Percentiles rank a stretch among this genome's conserved stretches.
Conservation (phyloP, 2,113 vertebrate species). For the Willisornis vidua region DNA sequence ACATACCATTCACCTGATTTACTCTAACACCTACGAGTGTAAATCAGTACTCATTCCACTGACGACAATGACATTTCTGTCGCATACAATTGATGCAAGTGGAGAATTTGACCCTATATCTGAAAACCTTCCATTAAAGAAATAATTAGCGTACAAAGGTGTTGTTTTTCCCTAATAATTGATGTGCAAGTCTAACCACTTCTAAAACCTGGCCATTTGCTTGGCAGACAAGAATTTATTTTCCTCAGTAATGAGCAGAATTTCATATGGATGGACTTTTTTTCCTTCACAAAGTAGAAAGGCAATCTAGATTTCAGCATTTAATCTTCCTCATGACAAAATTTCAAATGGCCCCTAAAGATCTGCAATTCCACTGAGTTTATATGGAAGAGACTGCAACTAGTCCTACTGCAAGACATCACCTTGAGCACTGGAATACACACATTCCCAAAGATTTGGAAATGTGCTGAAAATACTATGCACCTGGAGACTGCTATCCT, state of each 20-base stretch:
- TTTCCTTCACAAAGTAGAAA: not conserved
- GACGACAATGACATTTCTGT: not conserved
- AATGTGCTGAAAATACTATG: not conserved
- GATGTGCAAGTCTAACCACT: conserved; percentile 8
- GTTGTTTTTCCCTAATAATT: conserved; percentile 22
- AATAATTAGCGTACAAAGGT: conserved; percentile 37
- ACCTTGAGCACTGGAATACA: not conserved
- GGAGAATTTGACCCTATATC: conserved; percentile 2
- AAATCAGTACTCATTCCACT: not conserved
- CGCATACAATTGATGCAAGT: not conserved
- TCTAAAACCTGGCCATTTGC: conserved; percentile 36
- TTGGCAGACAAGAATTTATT: conserved; percentile 49
- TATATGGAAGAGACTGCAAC: not conserved
- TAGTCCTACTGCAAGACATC: not conserved
- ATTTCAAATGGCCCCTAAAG: not conserved
- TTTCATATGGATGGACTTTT: not conserved
- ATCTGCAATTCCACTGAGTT: not conserved
- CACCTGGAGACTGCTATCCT: not conserved
- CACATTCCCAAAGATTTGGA: not conserved
- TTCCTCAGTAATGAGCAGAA: conserved; percentile 37
- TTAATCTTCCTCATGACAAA: not conserved
- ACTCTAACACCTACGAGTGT: not conserved
- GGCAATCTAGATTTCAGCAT: not conserved
- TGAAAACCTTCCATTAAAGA: conserved; percentile 6
- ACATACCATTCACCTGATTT: not conserved